Evolutionary conservation across 2,888 invertebrate species (phyloP).

Genomic region (Pristionchus maxplancki): DNA sequence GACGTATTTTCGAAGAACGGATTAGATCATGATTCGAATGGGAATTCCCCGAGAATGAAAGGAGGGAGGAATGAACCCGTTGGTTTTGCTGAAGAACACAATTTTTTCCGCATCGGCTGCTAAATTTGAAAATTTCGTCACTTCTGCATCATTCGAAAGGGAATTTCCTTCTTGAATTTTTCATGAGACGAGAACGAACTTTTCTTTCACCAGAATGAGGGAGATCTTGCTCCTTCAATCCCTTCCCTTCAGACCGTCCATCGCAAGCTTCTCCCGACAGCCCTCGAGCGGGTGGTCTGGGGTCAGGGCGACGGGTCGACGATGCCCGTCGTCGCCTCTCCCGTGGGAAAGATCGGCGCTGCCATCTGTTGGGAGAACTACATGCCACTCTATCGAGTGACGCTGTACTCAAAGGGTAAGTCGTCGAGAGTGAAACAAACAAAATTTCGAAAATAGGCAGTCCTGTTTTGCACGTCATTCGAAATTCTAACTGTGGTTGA

Average conservation of each 20-base stretch:
- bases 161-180: not conserved
- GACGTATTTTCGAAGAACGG: not conserved
- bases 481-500: not conserved
- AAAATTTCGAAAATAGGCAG: not conserved
- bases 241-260: conserved; percentile 67
- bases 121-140: not conserved
- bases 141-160: not conserved
- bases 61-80: not conserved
- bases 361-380: conserved; percentile 76
- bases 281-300: conserved; percentile 73
- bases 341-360: conserved; percentile 68
- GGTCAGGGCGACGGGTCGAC: conserved; percentile 73
- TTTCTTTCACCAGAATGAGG: not conserved
- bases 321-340: conserved; percentile 67
- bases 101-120: not conserved
- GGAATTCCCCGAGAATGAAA: not conserved
- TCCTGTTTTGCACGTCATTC: not conserved
- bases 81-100: not conserved
- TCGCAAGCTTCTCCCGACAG: conserved; percentile 72
- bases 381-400: conserved; percentile 68
- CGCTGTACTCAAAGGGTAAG: conserved; percentile 63
- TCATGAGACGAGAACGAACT: not conserved
- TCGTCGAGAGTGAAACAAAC: not conserved
- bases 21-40: not conserved
- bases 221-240: too few species aligned